Conservation (phyloP, 2,888 invertebrate genomes). For the Eueremaeus valkanovi region DNA sequence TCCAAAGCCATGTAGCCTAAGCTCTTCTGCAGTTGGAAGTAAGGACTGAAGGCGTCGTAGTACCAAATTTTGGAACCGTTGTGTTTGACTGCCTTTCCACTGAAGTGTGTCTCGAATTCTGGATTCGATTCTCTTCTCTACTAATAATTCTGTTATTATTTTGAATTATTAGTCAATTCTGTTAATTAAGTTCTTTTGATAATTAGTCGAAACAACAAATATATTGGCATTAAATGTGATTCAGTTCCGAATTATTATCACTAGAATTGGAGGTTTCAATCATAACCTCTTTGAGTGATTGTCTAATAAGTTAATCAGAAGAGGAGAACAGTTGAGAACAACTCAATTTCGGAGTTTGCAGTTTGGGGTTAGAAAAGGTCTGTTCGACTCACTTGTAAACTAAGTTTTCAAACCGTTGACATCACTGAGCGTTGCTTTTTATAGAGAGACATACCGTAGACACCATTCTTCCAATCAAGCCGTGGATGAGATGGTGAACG, state of each 20-base stretch:
- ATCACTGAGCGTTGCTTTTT: constrained; percentile 16
- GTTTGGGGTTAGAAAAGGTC: constrained; percentile 31
- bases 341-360: constrained; percentile 11
- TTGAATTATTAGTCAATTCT: too few species aligned
- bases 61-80: constrained; percentile 37
- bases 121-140: not conserved
- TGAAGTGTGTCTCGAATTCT: not conserved
- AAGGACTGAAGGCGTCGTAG: constrained; percentile 37
- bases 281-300: constrained; percentile 22
- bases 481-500: constrained; percentile 26
- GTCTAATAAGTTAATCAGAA: constrained; percentile 31
- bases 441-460: constrained; percentile 6
- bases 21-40: constrained; percentile 26
- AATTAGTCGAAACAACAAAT: not conserved
- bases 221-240: not conserved
- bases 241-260: not conserved
- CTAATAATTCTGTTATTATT: not conserved
- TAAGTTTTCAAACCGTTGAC: constrained; percentile 32
- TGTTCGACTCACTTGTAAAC: constrained; percentile 26
- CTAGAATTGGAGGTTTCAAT: not conserved
- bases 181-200: too few species aligned
- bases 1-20: constrained; percentile 38
- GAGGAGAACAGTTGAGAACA: constrained; percentile 11
- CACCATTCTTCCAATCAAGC: constrained; percentile 9
- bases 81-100: not conserved